Evolutionary conservation across 1,140 invertebrate genomes (phyloP).

Genomic region (Alviniconcha marisindica): DNA sequence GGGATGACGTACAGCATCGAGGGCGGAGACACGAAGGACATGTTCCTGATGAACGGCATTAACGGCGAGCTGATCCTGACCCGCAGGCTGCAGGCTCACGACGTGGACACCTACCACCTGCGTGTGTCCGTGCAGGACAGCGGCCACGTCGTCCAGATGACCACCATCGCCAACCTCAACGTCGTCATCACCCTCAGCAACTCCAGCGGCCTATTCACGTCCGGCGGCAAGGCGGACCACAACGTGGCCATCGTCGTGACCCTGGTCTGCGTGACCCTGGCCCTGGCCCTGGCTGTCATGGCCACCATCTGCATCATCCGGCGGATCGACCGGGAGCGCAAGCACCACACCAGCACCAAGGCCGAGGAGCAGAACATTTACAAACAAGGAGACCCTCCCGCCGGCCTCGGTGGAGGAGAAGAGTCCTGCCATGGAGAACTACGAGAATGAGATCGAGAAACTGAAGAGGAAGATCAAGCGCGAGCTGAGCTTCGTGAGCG

Average conservation of each 20-base stretch:
- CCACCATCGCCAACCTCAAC: slow-evolving; percentile 54
- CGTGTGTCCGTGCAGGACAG: slow-evolving; percentile 60
- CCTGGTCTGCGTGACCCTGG: slow-evolving; percentile 64
- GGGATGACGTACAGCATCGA: slow-evolving; percentile 83
- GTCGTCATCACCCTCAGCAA: slow-evolving; percentile 59
- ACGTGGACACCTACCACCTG: slow-evolving; percentile 60
- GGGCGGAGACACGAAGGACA: slow-evolving; percentile 52
- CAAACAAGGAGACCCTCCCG: slow-evolving; percentile 38
- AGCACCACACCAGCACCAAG: slow-evolving; percentile 55
- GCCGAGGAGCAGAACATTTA: slow-evolving; percentile 57
- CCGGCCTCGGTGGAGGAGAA: slow-evolving; percentile 28
- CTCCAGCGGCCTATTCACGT: slow-evolving; percentile 36
- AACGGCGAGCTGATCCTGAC: slow-evolving; percentile 60
- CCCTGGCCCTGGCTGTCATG: slow-evolving; percentile 64
- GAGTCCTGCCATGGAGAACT: slow-evolving; percentile 41
- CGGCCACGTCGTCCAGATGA: slow-evolving; percentile 50
- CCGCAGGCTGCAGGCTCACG: slow-evolving; percentile 54
- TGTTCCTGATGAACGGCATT: slow-evolving; percentile 63
- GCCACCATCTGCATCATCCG: slow-evolving; percentile 65
- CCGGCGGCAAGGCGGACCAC: slow-evolving; percentile 51
- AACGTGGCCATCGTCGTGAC: slow-evolving; percentile 67
- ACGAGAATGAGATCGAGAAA: slow-evolving; percentile 57
- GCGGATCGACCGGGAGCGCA: slow-evolving; percentile 62
- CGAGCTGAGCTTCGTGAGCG: slow-evolving; percentile 68
- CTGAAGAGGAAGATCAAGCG: slow-evolving; percentile 64